These are phyloP conservation scores for Lepus timidus DNA, from an alignment of 2,113 vertebrate species.

Conservation along the genomic window DNA sequence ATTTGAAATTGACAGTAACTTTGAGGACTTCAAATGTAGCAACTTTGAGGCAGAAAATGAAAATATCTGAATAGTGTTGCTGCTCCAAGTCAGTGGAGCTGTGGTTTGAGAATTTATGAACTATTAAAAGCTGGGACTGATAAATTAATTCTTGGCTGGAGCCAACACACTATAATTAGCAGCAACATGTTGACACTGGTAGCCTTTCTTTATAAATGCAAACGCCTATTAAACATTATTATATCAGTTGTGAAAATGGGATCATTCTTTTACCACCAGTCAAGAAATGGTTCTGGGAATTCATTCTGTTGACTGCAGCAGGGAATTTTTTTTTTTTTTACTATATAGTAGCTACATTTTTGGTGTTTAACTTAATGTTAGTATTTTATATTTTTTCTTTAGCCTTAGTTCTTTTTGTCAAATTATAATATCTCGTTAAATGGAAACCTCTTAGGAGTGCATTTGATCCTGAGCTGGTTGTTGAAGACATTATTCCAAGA, in stretches of 20 bases:
- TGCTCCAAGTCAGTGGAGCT: background rate
- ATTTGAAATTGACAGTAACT: conserved; percentile 16
- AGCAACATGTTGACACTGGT: background rate
- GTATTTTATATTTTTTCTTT: background rate
- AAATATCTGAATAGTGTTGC: background rate
- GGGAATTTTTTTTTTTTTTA: background rate
- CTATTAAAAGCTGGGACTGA: background rate
- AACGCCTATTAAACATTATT: background rate
- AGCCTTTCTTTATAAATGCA: background rate
- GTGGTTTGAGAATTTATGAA: background rate
- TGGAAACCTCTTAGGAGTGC: background rate
- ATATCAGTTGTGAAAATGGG: background rate
- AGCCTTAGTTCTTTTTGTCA: background rate
- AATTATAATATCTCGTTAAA: background rate
- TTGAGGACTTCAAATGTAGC: background rate
- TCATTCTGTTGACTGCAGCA: background rate
- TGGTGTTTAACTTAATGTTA: background rate
- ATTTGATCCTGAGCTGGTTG: background rate
- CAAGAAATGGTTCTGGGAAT: background rate
- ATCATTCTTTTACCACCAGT: background rate
- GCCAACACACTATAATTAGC: background rate
- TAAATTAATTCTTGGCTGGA: conserved; percentile 23
- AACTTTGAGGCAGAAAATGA: background rate
- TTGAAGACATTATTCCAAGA: background rate
- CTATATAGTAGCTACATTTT: background rate